phyloP scores from a whole-genome alignment of 2,797 vertebrate genomes.

The Urosaurus nigricauda region DNA sequence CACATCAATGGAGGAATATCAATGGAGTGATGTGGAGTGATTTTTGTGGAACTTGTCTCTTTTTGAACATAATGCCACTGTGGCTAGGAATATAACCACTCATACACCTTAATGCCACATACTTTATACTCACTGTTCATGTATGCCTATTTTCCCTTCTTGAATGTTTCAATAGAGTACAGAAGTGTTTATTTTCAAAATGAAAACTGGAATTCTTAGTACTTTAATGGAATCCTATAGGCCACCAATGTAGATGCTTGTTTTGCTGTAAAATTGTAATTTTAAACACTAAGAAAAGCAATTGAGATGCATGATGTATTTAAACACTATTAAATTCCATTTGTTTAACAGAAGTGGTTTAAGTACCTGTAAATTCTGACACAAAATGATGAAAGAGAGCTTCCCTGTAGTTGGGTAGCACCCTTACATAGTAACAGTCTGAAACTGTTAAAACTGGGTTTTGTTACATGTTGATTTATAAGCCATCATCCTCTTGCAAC shows the following conservation, averaged over 20 bases:
- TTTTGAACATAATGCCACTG: too few relatives aligned
- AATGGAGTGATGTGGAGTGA: too few relatives aligned
- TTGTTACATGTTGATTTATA: conserved; percentile 25
- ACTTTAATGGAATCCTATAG: neutral
- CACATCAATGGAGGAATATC: too few relatives aligned
- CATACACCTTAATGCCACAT: neutral
- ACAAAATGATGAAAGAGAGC: neutral
- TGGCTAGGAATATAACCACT: neutral
- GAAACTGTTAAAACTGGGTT: conserved; percentile 23
- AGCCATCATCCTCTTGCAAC: neutral
- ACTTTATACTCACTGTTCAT: neutral
- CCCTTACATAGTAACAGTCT: neutral
- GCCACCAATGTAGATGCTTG: neutral
- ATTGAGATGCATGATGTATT: neutral
- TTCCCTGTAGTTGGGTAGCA: neutral
- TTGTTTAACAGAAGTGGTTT: neutral
- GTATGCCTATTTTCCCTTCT: neutral
- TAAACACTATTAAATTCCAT: neutral
- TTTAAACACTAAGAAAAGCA: neutral
- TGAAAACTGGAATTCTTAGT: neutral
- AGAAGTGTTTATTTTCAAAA: neutral
- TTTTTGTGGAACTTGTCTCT: too few relatives aligned
- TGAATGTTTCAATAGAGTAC: neutral
- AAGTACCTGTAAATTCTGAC: neutral
- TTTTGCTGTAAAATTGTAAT: neutral